Conservation (phyloP, 2,797 vertebrate genomes). For the Pseudochirops cupreus region DNA sequence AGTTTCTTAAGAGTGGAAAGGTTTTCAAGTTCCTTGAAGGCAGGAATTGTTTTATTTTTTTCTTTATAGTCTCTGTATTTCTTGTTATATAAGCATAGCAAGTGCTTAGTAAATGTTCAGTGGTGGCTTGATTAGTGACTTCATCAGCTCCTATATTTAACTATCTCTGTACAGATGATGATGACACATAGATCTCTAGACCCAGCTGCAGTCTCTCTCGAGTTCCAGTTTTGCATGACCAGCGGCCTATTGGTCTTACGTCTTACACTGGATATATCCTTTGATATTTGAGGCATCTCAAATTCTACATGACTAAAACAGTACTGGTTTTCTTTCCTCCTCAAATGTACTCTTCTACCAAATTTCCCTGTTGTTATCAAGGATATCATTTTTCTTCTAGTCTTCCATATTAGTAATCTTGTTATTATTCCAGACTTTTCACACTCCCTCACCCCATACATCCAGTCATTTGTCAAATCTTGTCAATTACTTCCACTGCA, state of each 20-base stretch:
- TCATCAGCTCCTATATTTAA: neutral
- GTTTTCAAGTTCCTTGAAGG: neutral
- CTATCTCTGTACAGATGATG: neutral
- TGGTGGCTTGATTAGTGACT: neutral
- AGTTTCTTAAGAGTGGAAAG: neutral
- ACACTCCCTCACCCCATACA: neutral
- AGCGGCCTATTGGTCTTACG: neutral
- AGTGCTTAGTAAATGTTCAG: neutral
- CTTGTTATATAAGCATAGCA: neutral
- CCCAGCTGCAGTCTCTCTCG: neutral
- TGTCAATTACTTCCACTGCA: neutral
- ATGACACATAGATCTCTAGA: neutral
- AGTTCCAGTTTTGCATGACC: neutral
- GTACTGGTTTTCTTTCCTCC: neutral
- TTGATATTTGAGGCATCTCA: neutral
- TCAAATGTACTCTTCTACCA: neutral
- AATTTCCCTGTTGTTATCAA: neutral
- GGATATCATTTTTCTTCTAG: neutral
- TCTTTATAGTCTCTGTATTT: neutral
- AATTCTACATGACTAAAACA: neutral
- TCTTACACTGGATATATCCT: neutral
- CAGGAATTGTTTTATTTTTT: neutral
- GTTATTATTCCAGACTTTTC: neutral
- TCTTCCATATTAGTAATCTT: neutral
- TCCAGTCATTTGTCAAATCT: neutral